Percentiles rank a stretch among this genome's conserved stretches.
phyloP scores from a whole-genome alignment of 2,113 vertebrate genomes.

The Otus sunia region DNA sequence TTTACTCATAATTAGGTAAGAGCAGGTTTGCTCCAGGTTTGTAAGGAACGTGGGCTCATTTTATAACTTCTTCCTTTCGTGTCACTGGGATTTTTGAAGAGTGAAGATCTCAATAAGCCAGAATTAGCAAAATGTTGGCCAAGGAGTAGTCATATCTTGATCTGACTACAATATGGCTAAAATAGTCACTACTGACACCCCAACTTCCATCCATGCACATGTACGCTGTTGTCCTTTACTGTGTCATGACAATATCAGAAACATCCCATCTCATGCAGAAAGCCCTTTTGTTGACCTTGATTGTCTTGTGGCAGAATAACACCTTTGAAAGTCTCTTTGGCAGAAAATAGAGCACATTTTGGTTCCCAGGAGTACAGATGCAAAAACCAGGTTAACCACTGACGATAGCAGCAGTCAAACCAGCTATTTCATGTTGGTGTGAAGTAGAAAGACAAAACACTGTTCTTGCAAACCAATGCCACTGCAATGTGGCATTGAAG shows the following conservation, averaged over 20 bases:
- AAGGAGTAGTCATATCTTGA: background rate
- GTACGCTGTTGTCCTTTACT: background rate
- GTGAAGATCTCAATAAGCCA: background rate
- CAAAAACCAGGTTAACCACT: background rate
- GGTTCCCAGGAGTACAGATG: background rate
- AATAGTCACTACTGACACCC: background rate
- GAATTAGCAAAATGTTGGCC: background rate
- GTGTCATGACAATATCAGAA: background rate
- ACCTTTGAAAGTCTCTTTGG: background rate
- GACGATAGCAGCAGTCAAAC: background rate
- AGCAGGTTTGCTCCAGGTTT: background rate
- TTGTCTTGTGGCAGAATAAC: background rate
- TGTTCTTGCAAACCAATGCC: background rate
- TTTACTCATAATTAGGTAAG: background rate
- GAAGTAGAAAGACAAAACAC: background rate
- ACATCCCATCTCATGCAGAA: background rate
- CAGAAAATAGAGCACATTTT: rapidly evolving
- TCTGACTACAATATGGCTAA: background rate
- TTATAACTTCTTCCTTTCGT: background rate
- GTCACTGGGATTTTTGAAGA: background rate
- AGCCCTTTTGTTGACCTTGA: background rate
- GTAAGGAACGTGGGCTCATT: background rate
- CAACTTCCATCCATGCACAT: background rate
- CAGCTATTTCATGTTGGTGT: rapidly evolving
- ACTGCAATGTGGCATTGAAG: background rate